A percentile compares a stretch with the other conserved stretches of the same genome.
Evolutionary conservation across 1,140 invertebrate genomes (phyloP).

Genomic region (Drosophila mauritiana): DNA sequence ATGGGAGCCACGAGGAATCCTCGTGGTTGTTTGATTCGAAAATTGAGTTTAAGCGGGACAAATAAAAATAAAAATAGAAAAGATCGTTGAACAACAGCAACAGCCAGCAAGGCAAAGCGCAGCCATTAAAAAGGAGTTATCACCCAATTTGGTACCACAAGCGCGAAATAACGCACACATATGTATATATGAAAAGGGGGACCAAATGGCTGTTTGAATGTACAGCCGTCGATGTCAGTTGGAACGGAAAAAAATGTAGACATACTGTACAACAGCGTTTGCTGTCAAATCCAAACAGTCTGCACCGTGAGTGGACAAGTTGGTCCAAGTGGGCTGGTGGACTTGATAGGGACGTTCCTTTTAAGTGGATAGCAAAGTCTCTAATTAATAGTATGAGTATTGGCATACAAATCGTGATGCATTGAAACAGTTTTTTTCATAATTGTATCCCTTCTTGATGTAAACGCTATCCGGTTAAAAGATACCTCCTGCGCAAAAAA

Average conservation of each 20-base stretch:
- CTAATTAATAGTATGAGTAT: no score
- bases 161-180: constrained; percentile 73
- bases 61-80: constrained; percentile 68
- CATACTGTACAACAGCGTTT: constrained; percentile 67
- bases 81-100: constrained; percentile 62
- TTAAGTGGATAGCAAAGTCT: no score
- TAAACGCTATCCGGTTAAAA: no score
- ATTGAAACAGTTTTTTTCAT: no score
- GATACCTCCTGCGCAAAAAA: no score
- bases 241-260: constrained; percentile 62
- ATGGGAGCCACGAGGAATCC: constrained; percentile 51
- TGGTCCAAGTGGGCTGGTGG: background rate
- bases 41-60: constrained; percentile 79
- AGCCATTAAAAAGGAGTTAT: constrained; percentile 79
- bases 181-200: constrained; percentile 14
- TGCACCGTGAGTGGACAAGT: constrained; percentile 26
- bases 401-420: no score
- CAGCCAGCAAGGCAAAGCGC: constrained; percentile 38
- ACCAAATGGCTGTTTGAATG: constrained; percentile 1
- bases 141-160: constrained; percentile 80
- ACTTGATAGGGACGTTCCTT: no score
- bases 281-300: constrained; percentile 50
- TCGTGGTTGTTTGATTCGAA: constrained; percentile 79
- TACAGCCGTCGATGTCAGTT: constrained; percentile 48
- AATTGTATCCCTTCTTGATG: no score